Conservation (phyloP, 2,888 invertebrate species). For the Plebejus melissa region DNA sequence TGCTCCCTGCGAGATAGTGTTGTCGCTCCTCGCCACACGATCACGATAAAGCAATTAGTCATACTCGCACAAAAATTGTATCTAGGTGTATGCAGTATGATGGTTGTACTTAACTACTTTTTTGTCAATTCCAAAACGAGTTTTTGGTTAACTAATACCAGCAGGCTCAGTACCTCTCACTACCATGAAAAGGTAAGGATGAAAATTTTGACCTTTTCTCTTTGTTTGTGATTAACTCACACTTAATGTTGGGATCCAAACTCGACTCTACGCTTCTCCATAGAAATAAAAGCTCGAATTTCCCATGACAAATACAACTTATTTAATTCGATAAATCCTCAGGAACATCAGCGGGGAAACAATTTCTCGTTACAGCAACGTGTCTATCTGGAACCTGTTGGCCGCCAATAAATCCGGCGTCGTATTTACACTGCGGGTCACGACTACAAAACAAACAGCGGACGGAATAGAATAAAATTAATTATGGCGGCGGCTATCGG, state of each 20-base stretch:
- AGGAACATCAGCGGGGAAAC: conserved; percentile 19
- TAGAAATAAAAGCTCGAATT: neutral
- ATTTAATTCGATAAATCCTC: conserved; percentile 1
- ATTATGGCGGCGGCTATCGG: conserved; percentile 45
- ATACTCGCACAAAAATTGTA: neutral
- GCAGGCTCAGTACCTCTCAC: neutral
- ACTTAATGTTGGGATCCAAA: neutral
- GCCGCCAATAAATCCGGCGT: conserved; percentile 31
- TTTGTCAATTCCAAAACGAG: neutral
- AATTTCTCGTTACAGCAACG: conserved; percentile 11
- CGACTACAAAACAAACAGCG: conserved; percentile 39
- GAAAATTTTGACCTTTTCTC: too few species aligned
- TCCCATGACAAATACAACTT: conserved; percentile 4
- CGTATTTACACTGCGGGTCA: conserved; percentile 35
- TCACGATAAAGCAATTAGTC: conserved; percentile 12
- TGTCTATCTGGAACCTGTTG: conserved; percentile 27
- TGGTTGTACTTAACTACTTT: neutral
- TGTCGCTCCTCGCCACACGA: neutral
- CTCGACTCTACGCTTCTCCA: neutral
- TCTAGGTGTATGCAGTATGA: neutral
- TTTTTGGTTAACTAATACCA: neutral
- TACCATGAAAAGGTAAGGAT: too few species aligned
- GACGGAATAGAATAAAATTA: conserved; percentile 41
- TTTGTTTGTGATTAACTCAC: too few species aligned
- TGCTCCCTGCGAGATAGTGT: conserved; percentile 33